Evolutionary conservation across 2,797 vertebrate genomes (phyloP).

Genomic region (Phoxinus dragarum): DNA sequence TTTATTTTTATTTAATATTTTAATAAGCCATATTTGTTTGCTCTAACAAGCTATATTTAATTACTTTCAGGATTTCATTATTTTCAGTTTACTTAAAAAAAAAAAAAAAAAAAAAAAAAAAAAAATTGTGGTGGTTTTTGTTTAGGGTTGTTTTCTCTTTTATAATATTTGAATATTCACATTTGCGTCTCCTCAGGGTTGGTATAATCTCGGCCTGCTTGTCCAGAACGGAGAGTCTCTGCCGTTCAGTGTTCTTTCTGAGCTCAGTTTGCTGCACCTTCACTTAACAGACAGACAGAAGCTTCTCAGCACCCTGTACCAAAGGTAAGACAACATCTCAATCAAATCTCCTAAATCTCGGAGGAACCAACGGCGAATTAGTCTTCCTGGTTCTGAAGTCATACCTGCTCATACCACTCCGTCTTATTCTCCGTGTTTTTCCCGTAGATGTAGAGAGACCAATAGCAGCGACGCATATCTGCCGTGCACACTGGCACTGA

Average conservation of each 20-base stretch:
- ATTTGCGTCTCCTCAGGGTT: slow-evolving; percentile 71
- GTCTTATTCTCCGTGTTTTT: background rate
- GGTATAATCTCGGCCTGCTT: slow-evolving; percentile 82
- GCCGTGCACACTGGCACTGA: slow-evolving; percentile 83
- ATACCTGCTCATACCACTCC: too few species aligned
- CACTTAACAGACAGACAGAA: slow-evolving; percentile 67
- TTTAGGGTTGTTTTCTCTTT: background rate
- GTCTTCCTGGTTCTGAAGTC: too few species aligned
- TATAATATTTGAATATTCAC: background rate
- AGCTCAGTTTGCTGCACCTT: slow-evolving; percentile 76
- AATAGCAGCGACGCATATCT: slow-evolving; percentile 77
- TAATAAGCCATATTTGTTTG: too few species aligned
- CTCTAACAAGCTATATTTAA: background rate
- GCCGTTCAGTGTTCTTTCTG: slow-evolving; percentile 68
- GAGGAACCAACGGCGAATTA: too few species aligned
- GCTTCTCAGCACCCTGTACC: slow-evolving; percentile 74
- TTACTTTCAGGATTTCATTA: background rate
- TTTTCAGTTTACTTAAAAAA: too few species aligned
- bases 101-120: too few species aligned
- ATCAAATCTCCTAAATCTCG: background rate
- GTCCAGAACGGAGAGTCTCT: slow-evolving; percentile 76
- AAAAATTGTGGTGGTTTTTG: background rate
- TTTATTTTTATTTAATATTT: too few species aligned
- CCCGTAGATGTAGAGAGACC: slow-evolving; percentile 79
- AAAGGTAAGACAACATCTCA: slow-evolving; percentile 66